Conservation (phyloP, 2,888 invertebrate species). For the Dendrolimus houi region DNA sequence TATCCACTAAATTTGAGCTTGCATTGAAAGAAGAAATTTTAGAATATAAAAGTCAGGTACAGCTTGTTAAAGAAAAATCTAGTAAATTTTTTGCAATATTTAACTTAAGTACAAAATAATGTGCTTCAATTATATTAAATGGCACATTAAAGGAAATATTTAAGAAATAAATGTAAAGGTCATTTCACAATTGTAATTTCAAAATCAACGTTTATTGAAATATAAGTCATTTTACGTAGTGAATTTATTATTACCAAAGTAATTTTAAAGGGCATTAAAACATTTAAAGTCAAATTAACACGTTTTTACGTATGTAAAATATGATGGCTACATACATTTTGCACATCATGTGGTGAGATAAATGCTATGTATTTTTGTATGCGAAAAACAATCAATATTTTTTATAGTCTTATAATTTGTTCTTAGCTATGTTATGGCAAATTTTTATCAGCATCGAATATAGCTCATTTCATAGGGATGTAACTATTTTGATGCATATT, state of each 20-base stretch:
- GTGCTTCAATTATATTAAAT: slow-evolving; percentile 25
- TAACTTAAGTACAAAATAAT: slow-evolving; percentile 20
- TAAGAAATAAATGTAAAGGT: not conserved
- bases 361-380: not conserved
- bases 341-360: no score
- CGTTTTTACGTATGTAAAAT: no score
- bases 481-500: no score
- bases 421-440: slow-evolving; percentile 1
- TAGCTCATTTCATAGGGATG: no score
- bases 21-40: slow-evolving; percentile 12
- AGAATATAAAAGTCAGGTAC: slow-evolving; percentile 38
- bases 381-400: not conserved
- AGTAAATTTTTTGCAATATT: slow-evolving; percentile 5
- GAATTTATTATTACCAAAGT: not conserved
- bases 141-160: slow-evolving; percentile 17
- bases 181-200: not conserved
- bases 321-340: no score
- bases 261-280: no score
- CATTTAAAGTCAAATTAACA: no score
- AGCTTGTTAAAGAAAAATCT: slow-evolving; percentile 19
- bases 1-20: slow-evolving; percentile 32
- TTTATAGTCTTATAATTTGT: not conserved
- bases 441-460: not conserved
- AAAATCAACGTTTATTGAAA: not conserved
- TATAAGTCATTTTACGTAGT: not conserved